phyloP scores from a whole-genome alignment of 1,140 invertebrate species.

The Drosophila arizonae region DNA sequence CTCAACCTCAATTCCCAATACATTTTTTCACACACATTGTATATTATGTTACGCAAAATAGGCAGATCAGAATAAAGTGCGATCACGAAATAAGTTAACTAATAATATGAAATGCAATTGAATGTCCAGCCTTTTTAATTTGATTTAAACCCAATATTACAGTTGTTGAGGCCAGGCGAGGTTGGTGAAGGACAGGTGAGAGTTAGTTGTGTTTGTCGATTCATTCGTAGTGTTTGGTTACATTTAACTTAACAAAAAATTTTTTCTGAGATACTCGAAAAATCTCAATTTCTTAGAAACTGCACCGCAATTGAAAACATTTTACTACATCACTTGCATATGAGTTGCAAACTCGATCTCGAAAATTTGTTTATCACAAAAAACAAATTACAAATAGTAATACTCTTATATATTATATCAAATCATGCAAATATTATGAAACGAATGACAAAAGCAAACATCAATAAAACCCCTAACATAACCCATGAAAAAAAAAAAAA shows the following conservation, averaged over 20 bases:
- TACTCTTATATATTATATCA: not conserved
- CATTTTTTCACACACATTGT: not conserved
- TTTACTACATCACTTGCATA: constrained; percentile 10
- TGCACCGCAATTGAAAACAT: not conserved
- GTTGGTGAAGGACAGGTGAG: constrained; percentile 90
- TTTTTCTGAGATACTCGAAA: constrained; percentile 7
- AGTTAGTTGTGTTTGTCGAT: constrained; percentile 48
- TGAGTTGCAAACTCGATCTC: constrained; percentile 15
- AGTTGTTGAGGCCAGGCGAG: constrained; percentile 89
- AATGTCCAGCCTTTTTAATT: constrained; percentile 48
- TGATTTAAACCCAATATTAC: constrained; percentile 81
- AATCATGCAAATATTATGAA: not conserved
- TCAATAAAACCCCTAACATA: too few relatives aligned
- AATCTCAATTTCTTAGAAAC: constrained; percentile 7
- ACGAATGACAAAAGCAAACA: too few relatives aligned
- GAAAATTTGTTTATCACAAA: not conserved
- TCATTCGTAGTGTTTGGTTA: constrained; percentile 47
- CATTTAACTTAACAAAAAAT: constrained; percentile 39
- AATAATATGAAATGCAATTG: constrained; percentile 24
- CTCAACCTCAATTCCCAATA: not conserved
- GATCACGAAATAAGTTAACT: not conserved
- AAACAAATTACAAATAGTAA: not conserved
- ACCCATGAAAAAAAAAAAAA: too few relatives aligned
- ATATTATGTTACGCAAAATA: not conserved
- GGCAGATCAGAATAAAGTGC: not conserved